Conservation (phyloP, 2,113 vertebrate species). For the Mustelus asterias region DNA sequence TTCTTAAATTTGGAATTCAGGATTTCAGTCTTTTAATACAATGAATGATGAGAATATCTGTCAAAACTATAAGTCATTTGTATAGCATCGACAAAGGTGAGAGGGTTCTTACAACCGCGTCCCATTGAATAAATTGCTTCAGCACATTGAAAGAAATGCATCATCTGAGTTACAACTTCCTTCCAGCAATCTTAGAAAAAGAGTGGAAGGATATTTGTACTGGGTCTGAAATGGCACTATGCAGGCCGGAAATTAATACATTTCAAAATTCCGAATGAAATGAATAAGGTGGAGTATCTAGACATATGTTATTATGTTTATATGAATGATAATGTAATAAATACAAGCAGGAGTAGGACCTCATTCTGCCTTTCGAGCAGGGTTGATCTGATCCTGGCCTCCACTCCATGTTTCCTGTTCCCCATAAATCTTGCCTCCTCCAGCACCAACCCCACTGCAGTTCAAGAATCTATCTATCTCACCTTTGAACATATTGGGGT, state of each 20-base stretch:
- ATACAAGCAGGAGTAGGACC: neutral
- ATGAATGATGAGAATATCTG: neutral
- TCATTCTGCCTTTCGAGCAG: no score
- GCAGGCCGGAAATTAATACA: slow-evolving; percentile 24
- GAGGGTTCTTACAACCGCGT: neutral
- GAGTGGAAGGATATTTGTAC: neutral
- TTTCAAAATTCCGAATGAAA: slow-evolving; percentile 13
- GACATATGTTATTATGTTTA: neutral
- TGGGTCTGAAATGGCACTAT: neutral
- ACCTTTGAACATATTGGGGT: neutral
- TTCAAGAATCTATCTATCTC: neutral
- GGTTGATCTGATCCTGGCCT: neutral
- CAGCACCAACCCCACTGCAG: neutral
- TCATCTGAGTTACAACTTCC: neutral
- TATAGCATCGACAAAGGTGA: neutral
- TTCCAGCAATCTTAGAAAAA: slow-evolving; percentile 22
- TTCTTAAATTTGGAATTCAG: neutral
- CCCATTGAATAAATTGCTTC: neutral
- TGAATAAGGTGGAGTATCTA: neutral
- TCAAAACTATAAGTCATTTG: neutral
- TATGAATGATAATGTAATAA: neutral
- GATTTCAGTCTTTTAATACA: neutral
- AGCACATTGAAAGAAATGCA: neutral
- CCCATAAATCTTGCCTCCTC: neutral
- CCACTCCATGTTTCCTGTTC: neutral